These are phyloP conservation scores for Chironomus striatipennis DNA, from an alignment of 1,140 invertebrate genomes.

Conservation along the genomic window DNA sequence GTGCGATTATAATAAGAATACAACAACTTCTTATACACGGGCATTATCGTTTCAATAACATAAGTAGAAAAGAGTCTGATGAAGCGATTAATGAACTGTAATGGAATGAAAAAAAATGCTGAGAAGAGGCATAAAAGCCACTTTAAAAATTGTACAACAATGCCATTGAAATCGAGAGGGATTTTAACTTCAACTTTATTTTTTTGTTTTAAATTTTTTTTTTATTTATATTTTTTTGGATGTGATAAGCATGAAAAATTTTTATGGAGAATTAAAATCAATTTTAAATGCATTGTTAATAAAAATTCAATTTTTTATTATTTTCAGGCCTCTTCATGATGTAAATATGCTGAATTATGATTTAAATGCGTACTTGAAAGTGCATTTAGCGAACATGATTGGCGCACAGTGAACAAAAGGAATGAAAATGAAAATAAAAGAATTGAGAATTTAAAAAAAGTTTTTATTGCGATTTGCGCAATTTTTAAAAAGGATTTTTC, in stretches of 20 bases:
- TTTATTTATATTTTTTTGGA: background rate
- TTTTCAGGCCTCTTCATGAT: background rate
- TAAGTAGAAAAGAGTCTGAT: background rate
- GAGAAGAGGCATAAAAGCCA: too few relatives aligned
- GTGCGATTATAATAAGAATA: background rate
- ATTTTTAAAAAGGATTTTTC: too few relatives aligned
- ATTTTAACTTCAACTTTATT: too few relatives aligned
- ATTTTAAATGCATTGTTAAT: conserved; percentile 9
- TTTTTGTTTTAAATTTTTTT: too few relatives aligned
- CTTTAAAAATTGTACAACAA: too few relatives aligned
- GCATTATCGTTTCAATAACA: too few relatives aligned
- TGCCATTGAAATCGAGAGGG: too few relatives aligned
- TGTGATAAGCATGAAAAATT: background rate
- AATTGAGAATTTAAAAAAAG: too few relatives aligned
- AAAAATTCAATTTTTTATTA: background rate
- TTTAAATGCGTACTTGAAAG: background rate
- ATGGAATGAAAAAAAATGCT: background rate
- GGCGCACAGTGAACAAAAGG: too few relatives aligned
- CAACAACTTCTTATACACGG: too few relatives aligned
- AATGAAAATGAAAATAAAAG: too few relatives aligned
- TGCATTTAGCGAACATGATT: conserved; percentile 7
- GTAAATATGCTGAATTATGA: background rate
- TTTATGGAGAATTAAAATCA: background rate
- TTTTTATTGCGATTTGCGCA: too few relatives aligned
- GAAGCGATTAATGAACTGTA: conserved; percentile 12